phyloP scores from a whole-genome alignment of 2,888 invertebrate species.

The Stomorhina lunata region DNA sequence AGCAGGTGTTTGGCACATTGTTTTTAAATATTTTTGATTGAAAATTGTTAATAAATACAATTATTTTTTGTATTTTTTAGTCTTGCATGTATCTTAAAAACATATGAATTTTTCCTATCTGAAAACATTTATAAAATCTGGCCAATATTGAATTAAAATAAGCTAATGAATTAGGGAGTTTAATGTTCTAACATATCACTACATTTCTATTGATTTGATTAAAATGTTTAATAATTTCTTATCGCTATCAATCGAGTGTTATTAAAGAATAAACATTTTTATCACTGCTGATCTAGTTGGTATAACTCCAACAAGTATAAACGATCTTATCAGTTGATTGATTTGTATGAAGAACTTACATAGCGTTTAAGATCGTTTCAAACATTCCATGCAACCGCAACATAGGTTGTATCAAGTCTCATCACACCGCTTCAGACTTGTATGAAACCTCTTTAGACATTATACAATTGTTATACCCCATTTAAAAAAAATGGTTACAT shows the following conservation, averaged over 20 bases:
- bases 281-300: background rate
- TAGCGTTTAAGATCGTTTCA: background rate
- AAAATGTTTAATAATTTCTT: constrained; percentile 6
- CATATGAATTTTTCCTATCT: too few species aligned
- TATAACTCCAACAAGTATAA: background rate
- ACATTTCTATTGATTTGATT: background rate
- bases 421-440: too few species aligned
- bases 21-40: too few species aligned
- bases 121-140: too few species aligned
- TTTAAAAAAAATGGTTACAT: constrained; percentile 46
- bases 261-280: background rate
- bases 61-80: too few species aligned
- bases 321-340: constrained; percentile 18
- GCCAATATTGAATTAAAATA: too few species aligned
- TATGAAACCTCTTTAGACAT: constrained; percentile 19
- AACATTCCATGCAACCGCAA: background rate
- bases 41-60: too few species aligned
- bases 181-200: too few species aligned
- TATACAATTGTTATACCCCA: background rate
- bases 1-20: too few species aligned
- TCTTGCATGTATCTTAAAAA: too few species aligned
- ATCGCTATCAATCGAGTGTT: background rate
- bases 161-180: too few species aligned
- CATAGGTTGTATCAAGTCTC: constrained; percentile 42
- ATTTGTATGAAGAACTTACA: background rate